These are phyloP conservation scores for Leptinotarsa rubiginosa DNA, from an alignment of 2,888 invertebrate genomes.

Conservation along the genomic window DNA sequence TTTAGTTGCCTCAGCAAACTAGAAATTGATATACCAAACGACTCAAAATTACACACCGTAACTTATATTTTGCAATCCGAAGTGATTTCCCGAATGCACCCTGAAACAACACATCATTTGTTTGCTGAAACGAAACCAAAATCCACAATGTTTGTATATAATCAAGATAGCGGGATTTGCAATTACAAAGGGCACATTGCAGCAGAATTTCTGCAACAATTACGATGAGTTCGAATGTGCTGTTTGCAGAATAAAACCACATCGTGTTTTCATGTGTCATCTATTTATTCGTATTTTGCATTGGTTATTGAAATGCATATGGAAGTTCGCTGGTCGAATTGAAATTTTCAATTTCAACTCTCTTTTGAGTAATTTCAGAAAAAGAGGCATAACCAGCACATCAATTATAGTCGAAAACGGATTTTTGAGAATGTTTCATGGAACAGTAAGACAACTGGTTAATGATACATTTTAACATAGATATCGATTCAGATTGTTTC, in stretches of 20 bases:
- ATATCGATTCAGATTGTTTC: too few relatives aligned
- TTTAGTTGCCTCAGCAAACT: neutral
- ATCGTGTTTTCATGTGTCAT: conserved; percentile 24
- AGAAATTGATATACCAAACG: neutral
- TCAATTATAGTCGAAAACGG: too few relatives aligned
- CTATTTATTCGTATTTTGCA: neutral
- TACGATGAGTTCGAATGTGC: conserved; percentile 18
- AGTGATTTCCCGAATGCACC: conserved; percentile 12
- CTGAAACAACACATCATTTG: conserved; percentile 35
- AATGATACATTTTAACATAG: too few relatives aligned
- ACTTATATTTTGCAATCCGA: conserved; percentile 13
- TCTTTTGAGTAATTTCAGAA: too few relatives aligned
- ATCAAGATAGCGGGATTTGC: conserved; percentile 37
- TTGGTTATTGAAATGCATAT: neutral
- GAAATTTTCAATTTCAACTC: too few relatives aligned
- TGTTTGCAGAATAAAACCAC: conserved; percentile 33
- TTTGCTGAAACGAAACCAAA: conserved; percentile 34
- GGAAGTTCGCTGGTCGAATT: neutral
- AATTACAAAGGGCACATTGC: conserved; percentile 38
- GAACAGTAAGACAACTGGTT: too few relatives aligned
- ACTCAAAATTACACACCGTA: neutral
- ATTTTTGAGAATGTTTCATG: too few relatives aligned
- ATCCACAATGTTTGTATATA: conserved; percentile 38
- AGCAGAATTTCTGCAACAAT: conserved; percentile 35
- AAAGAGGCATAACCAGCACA: too few relatives aligned